Evolutionary conservation across 2,888 invertebrate species (phyloP), one percentile per base, ranked within the genome.

Genomic region (Noctua fimbriata): DNA sequence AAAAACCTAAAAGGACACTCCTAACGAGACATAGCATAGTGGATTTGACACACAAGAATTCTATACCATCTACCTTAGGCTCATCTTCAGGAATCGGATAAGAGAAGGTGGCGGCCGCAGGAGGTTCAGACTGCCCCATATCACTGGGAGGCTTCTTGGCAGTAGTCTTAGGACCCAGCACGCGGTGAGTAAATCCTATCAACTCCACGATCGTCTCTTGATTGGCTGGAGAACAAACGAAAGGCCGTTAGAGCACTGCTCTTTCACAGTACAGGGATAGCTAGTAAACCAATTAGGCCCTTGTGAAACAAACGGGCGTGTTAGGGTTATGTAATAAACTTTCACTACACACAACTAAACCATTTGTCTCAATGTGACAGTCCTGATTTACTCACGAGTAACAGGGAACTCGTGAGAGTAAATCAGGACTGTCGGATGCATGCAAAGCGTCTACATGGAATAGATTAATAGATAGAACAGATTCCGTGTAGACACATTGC

Each of bases 121-220:
- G 87, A 36, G 90, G 90, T 36, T 84, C 85, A 24, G 86, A 84
- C 21, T 63, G 85, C 65, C 94, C 94, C 41, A 81, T 79, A 55
- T 89, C 88, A 89, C 81, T 73, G 76, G 89, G 74, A 18, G 86
- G 94, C 69, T 80, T 94, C 91, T 86, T 89, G 0, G 83, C 93
- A 89, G 86, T 91, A 88, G 77, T 84, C 73, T 81, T 89, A 44
- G 89, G 90, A 24, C 93, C 94, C 79, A 93, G 82, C 89, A 98
- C 98, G 73, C 99, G 97, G 90, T 98, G 98, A 7, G 98, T 97
- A 92, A 99, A 99, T n/a, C 98, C 98, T 87, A 99, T 97, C 80
- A 99, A 95, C 94, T 99, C 99, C 18, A 99, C 98, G 86, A 99
- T 98, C 0, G 99, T 99, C 94, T 99, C 99, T 94, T 99, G 99